Base-by-base conservation (phyloP, 2,888 invertebrate species). In the Lobophora halterata region DNA sequence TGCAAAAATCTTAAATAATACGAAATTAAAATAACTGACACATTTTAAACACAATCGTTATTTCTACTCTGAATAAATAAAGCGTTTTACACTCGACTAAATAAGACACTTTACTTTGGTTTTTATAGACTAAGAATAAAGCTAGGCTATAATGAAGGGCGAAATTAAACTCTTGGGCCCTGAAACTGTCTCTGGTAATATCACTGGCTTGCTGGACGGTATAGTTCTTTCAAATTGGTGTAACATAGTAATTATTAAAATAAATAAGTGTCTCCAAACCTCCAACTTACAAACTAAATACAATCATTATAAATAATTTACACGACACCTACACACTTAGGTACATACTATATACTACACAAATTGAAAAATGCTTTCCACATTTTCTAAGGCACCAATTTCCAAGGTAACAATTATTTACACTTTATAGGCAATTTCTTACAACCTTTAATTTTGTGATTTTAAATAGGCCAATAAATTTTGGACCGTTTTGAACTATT, bases 41-140 rank as follows among this genome's bases (percentile, higher is more conserved):
- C 6, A 31, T 18, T 17, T 13, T 13, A 21, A 7, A 27, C 21
- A 31, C 23, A 21, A 24, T 20, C 30, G 27, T 18, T 18, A 27
- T 18, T 7, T 20, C 44, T 64, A 68, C 48, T 52, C 54, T 72
- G 69, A 69, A 80, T 80, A 79, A 81, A 85, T 82, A 82, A 82
- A 86, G 82, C 85, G 86, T 85, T 83, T 82, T 63, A 85, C 82
- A 81, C 82, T 82, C 75, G 77, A 81, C 79, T 86, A 78, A 73
- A 66, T 73, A 75, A 77, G 72, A 82, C 76, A 82, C 77, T 77
- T 78, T 66, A 79, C 86, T 86, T 86, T 86, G 85, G 85, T 87
- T 82, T 79, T 59, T 61, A 71, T 66, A 78, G 76, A 85, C 82
- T 81, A 36, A 32, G 46, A 18, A 25, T 27, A 17, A 29, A 11